Percentiles rank a stretch among this genome's conserved stretches.
Evolutionary conservation across 2,113 vertebrate species (phyloP).

Genomic region (Nymphicus hollandicus): DNA sequence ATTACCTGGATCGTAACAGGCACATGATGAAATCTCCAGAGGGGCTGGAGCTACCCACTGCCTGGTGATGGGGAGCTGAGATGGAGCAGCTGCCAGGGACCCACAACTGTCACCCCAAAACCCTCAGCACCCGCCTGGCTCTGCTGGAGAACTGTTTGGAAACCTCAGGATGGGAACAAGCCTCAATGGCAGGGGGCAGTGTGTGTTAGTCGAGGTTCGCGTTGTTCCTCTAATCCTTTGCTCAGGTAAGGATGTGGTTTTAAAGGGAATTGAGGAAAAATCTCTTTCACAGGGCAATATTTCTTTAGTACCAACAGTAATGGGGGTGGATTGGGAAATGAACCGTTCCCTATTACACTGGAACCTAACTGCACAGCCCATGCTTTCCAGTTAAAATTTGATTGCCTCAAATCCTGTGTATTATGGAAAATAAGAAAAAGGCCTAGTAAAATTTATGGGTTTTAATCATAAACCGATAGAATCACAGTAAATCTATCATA

Average conservation of each 20-base stretch:
- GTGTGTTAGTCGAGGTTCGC: not conserved
- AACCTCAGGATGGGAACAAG: not conserved
- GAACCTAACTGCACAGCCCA: conserved; percentile 5
- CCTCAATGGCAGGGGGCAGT: no score
- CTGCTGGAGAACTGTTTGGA: not conserved
- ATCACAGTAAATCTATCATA: conserved; percentile 47
- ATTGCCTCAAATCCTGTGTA: conserved; percentile 45
- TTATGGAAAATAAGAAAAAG: conserved; percentile 52
- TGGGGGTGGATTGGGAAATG: not conserved
- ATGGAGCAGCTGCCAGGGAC: not conserved
- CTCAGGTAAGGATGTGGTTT: not conserved
- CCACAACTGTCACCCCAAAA: not conserved
- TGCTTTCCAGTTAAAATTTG: conserved; percentile 43
- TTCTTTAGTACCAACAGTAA: conserved; percentile 57
- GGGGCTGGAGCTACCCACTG: not conserved
- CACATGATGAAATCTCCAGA: not conserved
- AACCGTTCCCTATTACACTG: not conserved
- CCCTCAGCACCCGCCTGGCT: not conserved
- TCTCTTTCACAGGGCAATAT: conserved; percentile 20
- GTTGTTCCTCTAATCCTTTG: not conserved
- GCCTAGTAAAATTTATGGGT: conserved; percentile 49
- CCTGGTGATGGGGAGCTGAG: not conserved
- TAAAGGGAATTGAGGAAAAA: conserved; percentile 19
- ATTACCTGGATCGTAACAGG: conserved; percentile 40
- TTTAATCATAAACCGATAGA: conserved; percentile 58